Evolutionary conservation across 2,888 invertebrate genomes (phyloP), one percentile per base, ranked within the genome.

Genomic region (Agrochola litura): DNA sequence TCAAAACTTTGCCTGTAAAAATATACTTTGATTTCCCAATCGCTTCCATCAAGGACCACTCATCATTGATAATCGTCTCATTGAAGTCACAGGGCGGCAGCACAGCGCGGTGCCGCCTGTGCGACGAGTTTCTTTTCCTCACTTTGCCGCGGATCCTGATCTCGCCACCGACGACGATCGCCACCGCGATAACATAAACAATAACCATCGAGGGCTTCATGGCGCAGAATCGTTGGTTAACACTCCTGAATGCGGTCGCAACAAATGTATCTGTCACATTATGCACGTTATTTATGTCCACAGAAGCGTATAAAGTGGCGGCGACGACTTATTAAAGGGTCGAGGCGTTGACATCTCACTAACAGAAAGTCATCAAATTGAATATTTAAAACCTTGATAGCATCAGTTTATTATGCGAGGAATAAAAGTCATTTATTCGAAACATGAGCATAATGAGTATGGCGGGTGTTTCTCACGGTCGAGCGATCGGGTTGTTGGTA

Each of bases 1-100:
- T 95, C 88, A 97, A 89, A 89, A 97, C 97, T 94, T 97, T 97
- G 56, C 94, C 97, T 43, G 97, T 97, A 92, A 97, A 97, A 91
- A 97, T 97, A 89, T 94, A 97, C 91, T 96, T 95, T 8, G 97
- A 96, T 88, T 94, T 94, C 77, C 94, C 93, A 93, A 97, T 97
- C 91, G 96, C 96, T 80, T 95, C 95, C 94, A 96, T 95, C 93
- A 97, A 90, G 80, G 97, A 93, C 95, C 96, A 95, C 92, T 96
- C 96, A 89, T 97, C 96, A 87, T 96, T 95, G 79, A 97, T 95
- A 88, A 97, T 94, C 81, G 96, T 96, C 91, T 96, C 95, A 91
- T 97, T 97, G 93, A 97, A 97, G 89, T 92, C 93, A 89, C 97
- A 97, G 49, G 95, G 94, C 77, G 96, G 96, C 85, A 95, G 90